Percentiles rank a stretch among this genome's conserved stretches.
These are phyloP conservation scores for Nomada fabriciana DNA, from an alignment of 2,888 invertebrate species.

Conservation along the genomic window DNA sequence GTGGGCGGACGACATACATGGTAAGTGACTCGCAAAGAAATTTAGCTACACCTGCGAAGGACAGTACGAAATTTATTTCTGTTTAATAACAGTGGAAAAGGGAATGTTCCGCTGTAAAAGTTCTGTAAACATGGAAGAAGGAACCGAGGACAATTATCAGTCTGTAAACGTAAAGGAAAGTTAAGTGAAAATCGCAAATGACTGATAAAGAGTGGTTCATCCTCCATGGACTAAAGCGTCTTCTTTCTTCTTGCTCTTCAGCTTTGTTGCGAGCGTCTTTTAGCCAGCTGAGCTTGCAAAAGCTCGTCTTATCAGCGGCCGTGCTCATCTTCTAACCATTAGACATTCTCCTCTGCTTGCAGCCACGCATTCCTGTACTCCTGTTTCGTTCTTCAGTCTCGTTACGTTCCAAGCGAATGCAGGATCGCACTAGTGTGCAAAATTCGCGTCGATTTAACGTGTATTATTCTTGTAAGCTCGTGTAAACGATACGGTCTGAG, in stretches of 20 bases:
- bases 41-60: slow-evolving; percentile 4
- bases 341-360: slow-evolving; percentile 67
- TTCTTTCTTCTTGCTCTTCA: slow-evolving; percentile 25
- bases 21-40: background rate
- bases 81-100: slow-evolving; percentile 2
- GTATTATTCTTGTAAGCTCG: background rate
- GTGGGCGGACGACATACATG: too few relatives aligned
- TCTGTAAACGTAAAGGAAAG: background rate
- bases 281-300: slow-evolving; percentile 58
- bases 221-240: slow-evolving; percentile 9
- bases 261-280: slow-evolving; percentile 51
- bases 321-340: slow-evolving; percentile 77
- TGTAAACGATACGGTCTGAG: background rate
- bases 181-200: slow-evolving; percentile 66
- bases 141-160: background rate
- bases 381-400: background rate
- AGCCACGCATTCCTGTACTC: slow-evolving; percentile 11
- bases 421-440: slow-evolving; percentile 3
- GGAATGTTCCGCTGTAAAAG: slow-evolving; percentile 7
- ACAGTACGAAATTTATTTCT: slow-evolving; percentile 22
- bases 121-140: background rate
- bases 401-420: slow-evolving; percentile 27
- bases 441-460: slow-evolving; percentile 13
- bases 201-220: slow-evolving; percentile 62
- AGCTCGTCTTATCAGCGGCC: slow-evolving; percentile 71